Evolutionary conservation across 2,797 vertebrate genomes (phyloP), one percentile per base, ranked within the genome.

Genomic region (Onychomys torridus): DNA sequence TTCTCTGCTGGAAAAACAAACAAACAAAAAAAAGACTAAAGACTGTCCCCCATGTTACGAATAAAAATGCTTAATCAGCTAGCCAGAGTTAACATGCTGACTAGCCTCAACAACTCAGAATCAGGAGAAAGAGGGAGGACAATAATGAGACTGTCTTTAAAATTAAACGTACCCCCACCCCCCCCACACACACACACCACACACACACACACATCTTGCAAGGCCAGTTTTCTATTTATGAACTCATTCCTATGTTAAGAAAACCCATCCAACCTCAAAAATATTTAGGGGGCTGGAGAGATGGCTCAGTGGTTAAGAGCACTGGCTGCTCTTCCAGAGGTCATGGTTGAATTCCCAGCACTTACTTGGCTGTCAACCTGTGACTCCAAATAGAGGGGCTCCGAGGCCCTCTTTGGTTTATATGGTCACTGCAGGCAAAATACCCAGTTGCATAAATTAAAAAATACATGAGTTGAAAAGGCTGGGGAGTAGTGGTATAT

Each of bases 1-100:
- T 90, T 86, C 78, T 93, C 7, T 96, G 6, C 63, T 94, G 34
- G 46, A 91, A 96, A 93, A 29, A n/a, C n/a, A 95, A 91, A 71
- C 92, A 77, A 27, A 90, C 59, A 77, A 25, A 92, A 61, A 73
- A 94, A 69, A 52, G n/a, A 82, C 76, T 93, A 63, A 59, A 93
- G 52, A 65, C 67, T 57, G 14, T 93, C 61, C 52, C 11, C 89
- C 52, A 65, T 76, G 40, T 86, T 89, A 59, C 14, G 84, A 76
- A 90, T 52, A 89, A 75, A 97, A 86, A 23, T 91, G 13, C 52
- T 55, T 79, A 79, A 55, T 32, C 34, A 23, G 34, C 63, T 69
- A 43, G 67, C 16, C 14, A 87, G 67, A 27, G 29, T 79, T 84
- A 67, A 46, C 49, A 16, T 57, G 37, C 84, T 85, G 52, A 55